Conservation (phyloP, 2,113 vertebrate genomes). For the Myotis yumanensis region DNA sequence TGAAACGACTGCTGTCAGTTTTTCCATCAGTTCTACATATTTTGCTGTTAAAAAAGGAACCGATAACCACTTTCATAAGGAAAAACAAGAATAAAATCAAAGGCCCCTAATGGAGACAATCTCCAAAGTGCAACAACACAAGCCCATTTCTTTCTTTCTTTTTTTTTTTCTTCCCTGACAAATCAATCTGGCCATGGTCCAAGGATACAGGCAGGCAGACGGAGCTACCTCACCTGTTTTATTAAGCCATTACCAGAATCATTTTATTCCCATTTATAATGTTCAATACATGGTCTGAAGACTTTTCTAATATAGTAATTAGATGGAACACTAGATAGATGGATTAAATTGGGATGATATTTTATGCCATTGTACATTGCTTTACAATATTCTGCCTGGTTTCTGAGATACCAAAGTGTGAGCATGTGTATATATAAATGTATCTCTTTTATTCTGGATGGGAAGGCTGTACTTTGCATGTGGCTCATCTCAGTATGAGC, state of each 20-base stretch:
- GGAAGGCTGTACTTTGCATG: background rate
- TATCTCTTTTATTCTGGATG: slow-evolving; percentile 27
- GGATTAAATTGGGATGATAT: slow-evolving; percentile 76
- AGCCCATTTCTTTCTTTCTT: slow-evolving; percentile 63
- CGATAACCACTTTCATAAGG: slow-evolving; percentile 48
- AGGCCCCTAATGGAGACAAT: slow-evolving; percentile 65
- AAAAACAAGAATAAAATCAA: slow-evolving; percentile 79
- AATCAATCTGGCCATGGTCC: slow-evolving; percentile 82
- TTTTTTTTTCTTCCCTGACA: slow-evolving; percentile 73
- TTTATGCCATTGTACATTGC: slow-evolving; percentile 63
- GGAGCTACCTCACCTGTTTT: slow-evolving; percentile 82
- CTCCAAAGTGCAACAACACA: slow-evolving; percentile 71
- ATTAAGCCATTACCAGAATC: slow-evolving; percentile 89
- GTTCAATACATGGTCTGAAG: slow-evolving; percentile 84
- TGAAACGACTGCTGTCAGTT: slow-evolving; percentile 54
- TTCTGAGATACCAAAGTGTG: slow-evolving; percentile 30
- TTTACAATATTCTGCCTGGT: slow-evolving; percentile 66
- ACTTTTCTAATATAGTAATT: slow-evolving; percentile 85
- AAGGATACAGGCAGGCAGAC: slow-evolving; percentile 80
- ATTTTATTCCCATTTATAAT: slow-evolving; percentile 87
- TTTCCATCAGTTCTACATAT: slow-evolving; percentile 40
- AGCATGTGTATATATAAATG: background rate
- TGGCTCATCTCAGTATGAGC: background rate
- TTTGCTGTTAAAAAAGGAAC: slow-evolving; percentile 71
- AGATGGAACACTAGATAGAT: slow-evolving; percentile 80